These are phyloP conservation scores for Cheilinus undulatus DNA, from an alignment of 2,113 vertebrate species.

Conservation along the genomic window DNA sequence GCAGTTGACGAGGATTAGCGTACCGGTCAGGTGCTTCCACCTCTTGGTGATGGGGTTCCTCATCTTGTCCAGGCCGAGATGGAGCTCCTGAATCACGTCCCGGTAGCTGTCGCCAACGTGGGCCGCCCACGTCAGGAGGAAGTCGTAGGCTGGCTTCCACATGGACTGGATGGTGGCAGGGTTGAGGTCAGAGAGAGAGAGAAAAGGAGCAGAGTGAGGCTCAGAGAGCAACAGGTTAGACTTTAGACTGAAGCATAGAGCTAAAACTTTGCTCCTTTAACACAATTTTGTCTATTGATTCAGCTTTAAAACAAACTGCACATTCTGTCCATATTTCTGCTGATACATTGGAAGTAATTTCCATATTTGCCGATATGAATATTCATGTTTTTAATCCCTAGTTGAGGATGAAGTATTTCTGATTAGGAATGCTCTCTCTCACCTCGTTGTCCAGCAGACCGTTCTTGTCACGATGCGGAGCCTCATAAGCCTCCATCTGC, in stretches of 20 bases:
- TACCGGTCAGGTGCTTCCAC: constrained; percentile 97
- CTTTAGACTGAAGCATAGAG: no score
- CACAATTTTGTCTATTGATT: no score
- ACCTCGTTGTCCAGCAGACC: constrained; percentile 93
- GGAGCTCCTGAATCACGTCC: constrained; percentile 96
- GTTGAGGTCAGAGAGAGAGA: not conserved
- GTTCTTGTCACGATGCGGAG: constrained; percentile 91
- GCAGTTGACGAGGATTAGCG: constrained; percentile 94
- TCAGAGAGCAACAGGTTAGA: not conserved
- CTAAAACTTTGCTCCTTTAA: no score
- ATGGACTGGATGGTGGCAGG: constrained; percentile 86
- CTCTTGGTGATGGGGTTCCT: constrained; percentile 95
- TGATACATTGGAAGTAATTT: no score
- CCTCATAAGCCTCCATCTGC: constrained; percentile 98
- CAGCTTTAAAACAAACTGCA: no score
- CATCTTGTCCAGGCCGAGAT: constrained; percentile 94
- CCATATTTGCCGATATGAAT: no score
- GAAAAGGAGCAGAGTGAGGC: no score
- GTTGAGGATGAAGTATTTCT: no score
- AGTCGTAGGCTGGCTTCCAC: constrained; percentile 99
- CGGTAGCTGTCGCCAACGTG: constrained; percentile 97
- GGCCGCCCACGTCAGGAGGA: constrained; percentile 95
- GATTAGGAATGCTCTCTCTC: no score
- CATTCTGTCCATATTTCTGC: no score
- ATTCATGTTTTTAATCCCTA: no score